A percentile compares a stretch with the other conserved stretches of the same genome.
Evolutionary conservation across 2,113 vertebrate species (phyloP).

Genomic region (Cyprinodon brontotheroides): DNA sequence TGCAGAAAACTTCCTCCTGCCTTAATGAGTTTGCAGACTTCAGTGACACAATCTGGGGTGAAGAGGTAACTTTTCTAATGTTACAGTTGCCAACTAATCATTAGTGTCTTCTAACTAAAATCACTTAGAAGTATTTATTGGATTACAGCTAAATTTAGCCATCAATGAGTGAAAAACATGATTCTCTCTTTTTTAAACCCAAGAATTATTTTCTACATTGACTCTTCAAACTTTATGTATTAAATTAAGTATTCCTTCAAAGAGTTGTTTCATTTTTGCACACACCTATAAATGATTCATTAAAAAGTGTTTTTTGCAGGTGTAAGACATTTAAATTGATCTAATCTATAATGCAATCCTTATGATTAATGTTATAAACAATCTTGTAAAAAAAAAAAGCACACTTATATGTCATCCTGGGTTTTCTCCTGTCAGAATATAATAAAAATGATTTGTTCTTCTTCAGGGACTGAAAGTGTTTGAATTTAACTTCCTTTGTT

Average conservation of each 20-base stretch:
- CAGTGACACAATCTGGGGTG: constrained; percentile 52
- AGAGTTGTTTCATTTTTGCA: background rate
- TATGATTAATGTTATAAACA: no score
- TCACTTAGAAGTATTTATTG: constrained; percentile 13
- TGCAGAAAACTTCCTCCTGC: constrained; percentile 54
- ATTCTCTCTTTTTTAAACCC: background rate
- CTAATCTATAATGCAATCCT: background rate
- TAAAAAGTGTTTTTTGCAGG: background rate
- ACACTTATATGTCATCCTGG: no score
- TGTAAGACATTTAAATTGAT: background rate
- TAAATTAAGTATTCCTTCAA: background rate
- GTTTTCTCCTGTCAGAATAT: no score
- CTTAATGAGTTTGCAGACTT: constrained; percentile 70
- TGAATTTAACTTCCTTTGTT: no score
- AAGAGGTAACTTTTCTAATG: constrained; percentile 57
- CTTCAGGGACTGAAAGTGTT: no score
- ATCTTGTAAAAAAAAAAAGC: no score
- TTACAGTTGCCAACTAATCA: constrained; percentile 21
- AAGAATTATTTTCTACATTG: background rate
- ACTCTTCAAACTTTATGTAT: background rate
- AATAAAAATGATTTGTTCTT: no score
- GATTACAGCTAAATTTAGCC: background rate
- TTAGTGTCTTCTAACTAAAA: constrained; percentile 25
- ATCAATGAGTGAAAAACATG: background rate
- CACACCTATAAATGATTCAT: background rate